Evolutionary conservation across 2,888 invertebrate species (phyloP).

Genomic region (Scaptomyza reducta): DNA sequence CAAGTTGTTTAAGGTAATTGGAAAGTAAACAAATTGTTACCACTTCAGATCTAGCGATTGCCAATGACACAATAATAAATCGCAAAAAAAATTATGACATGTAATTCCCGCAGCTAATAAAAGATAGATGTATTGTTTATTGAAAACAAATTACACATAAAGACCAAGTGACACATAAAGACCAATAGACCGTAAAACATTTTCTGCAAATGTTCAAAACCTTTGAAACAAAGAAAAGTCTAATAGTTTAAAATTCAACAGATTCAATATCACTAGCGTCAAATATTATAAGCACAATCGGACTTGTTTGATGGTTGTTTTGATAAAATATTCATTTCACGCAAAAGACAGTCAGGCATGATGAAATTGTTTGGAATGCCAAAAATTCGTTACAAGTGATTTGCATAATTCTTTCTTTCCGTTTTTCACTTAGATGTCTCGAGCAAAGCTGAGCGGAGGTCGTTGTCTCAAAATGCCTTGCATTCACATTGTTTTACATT

Average conservation of each 20-base stretch:
- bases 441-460: conserved; percentile 1
- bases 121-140: not conserved
- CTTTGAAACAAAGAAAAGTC: not conserved
- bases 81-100: not conserved
- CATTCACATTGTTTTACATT: conserved; percentile 26
- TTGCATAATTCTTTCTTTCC: conserved; percentile 57
- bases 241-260: not conserved
- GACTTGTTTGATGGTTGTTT: conserved; percentile 21
- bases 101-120: not conserved
- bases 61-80: conserved; percentile 12
- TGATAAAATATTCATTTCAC: conserved; percentile 33
- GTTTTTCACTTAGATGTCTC: conserved; percentile 17
- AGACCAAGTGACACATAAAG: not conserved
- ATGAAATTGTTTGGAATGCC: conserved; percentile 33
- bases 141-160: not conserved
- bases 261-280: conserved; percentile 15
- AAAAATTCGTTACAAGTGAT: conserved; percentile 50
- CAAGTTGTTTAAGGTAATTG: conserved; percentile 5
- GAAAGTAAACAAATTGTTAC: conserved; percentile 19
- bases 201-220: not conserved
- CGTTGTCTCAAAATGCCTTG: conserved; percentile 17
- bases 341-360: conserved; percentile 10
- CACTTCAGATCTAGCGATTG: not conserved
- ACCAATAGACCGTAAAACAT: not conserved
- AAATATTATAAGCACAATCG: conserved; percentile 8